Conservation (phyloP, 2,797 vertebrate species). For the Rhabdomys pumilio region DNA sequence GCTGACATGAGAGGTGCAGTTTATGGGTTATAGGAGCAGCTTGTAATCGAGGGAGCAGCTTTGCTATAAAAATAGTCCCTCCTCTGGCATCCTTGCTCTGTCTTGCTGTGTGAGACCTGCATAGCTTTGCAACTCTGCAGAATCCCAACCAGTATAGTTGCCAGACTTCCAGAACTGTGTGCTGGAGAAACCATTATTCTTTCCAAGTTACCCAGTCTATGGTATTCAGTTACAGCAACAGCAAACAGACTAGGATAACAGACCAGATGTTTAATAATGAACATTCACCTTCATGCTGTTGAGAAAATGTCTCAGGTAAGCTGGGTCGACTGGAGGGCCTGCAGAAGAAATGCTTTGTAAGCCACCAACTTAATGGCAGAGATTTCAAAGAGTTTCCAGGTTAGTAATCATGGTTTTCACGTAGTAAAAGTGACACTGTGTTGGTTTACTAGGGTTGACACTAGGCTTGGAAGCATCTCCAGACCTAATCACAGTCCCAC, state of each 20-base stretch:
- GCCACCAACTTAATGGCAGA: background rate
- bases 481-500: background rate
- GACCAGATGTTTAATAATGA: constrained; percentile 44
- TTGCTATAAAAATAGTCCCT: background rate
- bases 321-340: constrained; percentile 88
- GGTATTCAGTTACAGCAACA: background rate
- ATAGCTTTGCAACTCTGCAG: background rate
- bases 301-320: constrained; percentile 88
- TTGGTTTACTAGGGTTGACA: background rate
- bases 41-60: background rate
- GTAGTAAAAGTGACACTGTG: background rate
- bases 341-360: constrained; percentile 78
- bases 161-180: background rate
- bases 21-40: background rate
- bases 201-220: background rate
- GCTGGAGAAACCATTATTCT: background rate
- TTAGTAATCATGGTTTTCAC: constrained; percentile 40
- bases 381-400: constrained; percentile 57
- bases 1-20: background rate
- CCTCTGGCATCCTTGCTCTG: background rate
- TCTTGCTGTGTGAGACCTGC: background rate
- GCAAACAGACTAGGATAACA: background rate
- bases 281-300: constrained; percentile 89
- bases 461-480: background rate
- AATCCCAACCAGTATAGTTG: background rate